These are phyloP conservation scores for Pteropus alecto DNA, from an alignment of 2,113 vertebrate genomes.

Conservation along the genomic window DNA sequence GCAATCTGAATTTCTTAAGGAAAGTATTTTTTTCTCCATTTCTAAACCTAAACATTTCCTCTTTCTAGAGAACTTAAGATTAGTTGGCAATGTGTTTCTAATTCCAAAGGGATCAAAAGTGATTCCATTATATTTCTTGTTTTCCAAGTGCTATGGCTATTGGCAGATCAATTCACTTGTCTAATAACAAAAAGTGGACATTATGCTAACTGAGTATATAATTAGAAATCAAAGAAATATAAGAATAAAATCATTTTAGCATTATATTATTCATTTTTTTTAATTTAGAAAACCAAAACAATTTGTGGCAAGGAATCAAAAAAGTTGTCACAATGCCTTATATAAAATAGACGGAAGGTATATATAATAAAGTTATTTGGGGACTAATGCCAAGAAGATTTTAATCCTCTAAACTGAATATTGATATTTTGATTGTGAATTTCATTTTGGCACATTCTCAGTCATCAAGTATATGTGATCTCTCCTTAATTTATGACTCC, in stretches of 20 bases:
- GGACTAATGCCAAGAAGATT: neutral
- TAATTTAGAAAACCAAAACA: neutral
- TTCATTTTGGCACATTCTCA: conserved; percentile 39
- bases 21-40: neutral
- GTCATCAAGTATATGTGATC: neutral
- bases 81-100: neutral
- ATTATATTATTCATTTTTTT: neutral
- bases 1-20: neutral
- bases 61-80: neutral
- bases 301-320: neutral
- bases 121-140: neutral
- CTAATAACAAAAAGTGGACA: neutral
- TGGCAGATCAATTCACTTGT: neutral
- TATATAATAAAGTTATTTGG: neutral
- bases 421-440: conserved; percentile 15
- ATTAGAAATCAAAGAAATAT: neutral
- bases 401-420: conserved; percentile 13
- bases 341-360: neutral
- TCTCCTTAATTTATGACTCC: neutral
- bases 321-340: neutral
- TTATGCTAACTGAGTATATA: neutral
- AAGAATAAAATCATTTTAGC: neutral
- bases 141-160: neutral
- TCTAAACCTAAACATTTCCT: neutral
- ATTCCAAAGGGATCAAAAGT: neutral